Evolutionary conservation across 2,888 invertebrate species (phyloP).

Genomic region (Mayetiola destructor): DNA sequence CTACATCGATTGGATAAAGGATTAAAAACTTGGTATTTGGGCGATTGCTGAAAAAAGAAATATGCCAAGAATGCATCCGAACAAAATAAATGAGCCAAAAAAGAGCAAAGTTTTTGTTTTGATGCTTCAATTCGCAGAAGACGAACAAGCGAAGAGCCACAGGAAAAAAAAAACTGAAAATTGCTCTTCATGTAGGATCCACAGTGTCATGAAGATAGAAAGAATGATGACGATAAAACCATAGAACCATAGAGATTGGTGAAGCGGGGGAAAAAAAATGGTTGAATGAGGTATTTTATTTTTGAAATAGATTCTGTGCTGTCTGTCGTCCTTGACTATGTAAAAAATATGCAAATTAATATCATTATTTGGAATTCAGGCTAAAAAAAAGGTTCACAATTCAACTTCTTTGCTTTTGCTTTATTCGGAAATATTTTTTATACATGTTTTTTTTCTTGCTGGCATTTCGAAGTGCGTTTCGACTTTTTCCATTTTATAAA

Average conservation of each 20-base stretch:
- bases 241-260: not conserved
- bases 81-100: too few relatives aligned
- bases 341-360: not conserved
- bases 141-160: too few relatives aligned
- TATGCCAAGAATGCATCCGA: too few relatives aligned
- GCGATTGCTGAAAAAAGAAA: too few relatives aligned
- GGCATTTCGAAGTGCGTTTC: constrained; percentile 1
- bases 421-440: not conserved
- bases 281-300: constrained; percentile 1
- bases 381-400: not conserved
- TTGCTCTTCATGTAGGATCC: too few relatives aligned
- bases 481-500: not conserved
- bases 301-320: not conserved
- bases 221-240: not conserved
- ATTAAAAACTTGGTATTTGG: too few relatives aligned
- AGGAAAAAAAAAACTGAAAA: too few relatives aligned
- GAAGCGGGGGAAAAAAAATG: not conserved
- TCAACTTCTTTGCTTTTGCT: not conserved
- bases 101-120: not conserved
- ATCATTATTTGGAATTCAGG: not conserved
- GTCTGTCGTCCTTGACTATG: not conserved
- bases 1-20: too few relatives aligned
- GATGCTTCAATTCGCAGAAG: too few relatives aligned
- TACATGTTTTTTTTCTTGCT: not conserved
- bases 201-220: too few relatives aligned